Evolutionary conservation across 2,797 vertebrate genomes (phyloP), one percentile per base, ranked within the genome.

Genomic region (Macropus fuliginosus): DNA sequence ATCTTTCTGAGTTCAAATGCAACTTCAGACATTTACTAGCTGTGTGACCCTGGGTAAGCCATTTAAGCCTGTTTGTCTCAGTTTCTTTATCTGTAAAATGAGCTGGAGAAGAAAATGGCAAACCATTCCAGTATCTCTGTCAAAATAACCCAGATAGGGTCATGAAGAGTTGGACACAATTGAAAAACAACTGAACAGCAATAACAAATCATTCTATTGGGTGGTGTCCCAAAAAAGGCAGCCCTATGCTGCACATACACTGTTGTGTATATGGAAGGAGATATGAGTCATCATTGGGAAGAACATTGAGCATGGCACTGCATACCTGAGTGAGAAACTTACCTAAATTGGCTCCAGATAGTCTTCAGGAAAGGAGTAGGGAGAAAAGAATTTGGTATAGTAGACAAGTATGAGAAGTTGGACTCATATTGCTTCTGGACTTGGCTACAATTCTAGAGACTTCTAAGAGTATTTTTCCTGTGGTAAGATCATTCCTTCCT

Each of bases 291-390:
- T 46, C 21, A 81, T 24, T 46, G 40, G 40, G 40, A 27, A 46
- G 21, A 46, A 24, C 9, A 2, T 3, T 1, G 21, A 4, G 0
- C 40, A 46, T 46, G 21, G 21, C 31, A 3, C 74, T 11, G 1
- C 4, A 0, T 11, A 46, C 40, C 18, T 81, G 74, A 81, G 9
- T 81, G 40, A 81, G 74, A 81, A 81, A 46, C 21, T 81, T 27
- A 12, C 16, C 8, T 81, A 27, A 24, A 9, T 27, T 81, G 74
- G n/a, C 27, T 46, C 21, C 74, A 27, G 40, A 46, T 10, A 27
- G 4, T 81, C 74, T 46, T 81, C n/a, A 46, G 66, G 40, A 81
- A 46, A 81, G 21, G 8, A 9, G 9, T 4, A 81, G 14, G 21
- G 74, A 27, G 40, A 46, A 62, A 46, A 46, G 74, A 81, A 81